Evolutionary conservation across 1,140 invertebrate genomes (phyloP), one percentile per base, ranked within the genome.

Genomic region (Euwallacea similis): DNA sequence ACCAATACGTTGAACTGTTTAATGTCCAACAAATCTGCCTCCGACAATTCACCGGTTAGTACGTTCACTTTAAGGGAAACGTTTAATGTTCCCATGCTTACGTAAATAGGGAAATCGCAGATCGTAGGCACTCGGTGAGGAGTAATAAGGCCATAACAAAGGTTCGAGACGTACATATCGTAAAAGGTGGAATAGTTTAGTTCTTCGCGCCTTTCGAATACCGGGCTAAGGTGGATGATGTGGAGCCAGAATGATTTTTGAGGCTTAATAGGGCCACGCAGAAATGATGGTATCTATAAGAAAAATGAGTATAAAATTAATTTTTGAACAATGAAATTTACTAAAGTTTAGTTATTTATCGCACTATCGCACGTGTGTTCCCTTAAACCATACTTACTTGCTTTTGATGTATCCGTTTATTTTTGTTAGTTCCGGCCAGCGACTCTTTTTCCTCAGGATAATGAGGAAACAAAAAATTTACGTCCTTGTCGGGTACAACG

Each of bases 101-200:
- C 89, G 79, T 91, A 98, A 62, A 97, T 86, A 0, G 96, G 93
- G 85, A 98, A 98, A 55, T 85, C 80, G 56, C 87, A 87, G 50
- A 90, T 69, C 13, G 81, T 74, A 2, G 88, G 87, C 60, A 91
- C 78, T 10, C 76, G 77, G 7, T 88, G 86, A 1, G 82, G 73
- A 0, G 89, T 86, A 4, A 91, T 73, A 15, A 92, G 81, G 0
- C 85, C 89, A 78, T 82, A 91, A 15, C 85, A 80, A 7, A 81
- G 61, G 7, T 77, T 43, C 0, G 77, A 77, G 3, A 47, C 65
- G 41, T 79, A 81, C 44, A 78, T 63, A 44, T 78, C 74, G 33
- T 74, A 75, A 16, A 78, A 42, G 2, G 66, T 71, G 9, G 69
- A 56, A 9, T 55, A 13, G 47, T 74, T 74, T n/a, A 71, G 42